Evolutionary conservation across 1,140 invertebrate species (phyloP), one percentile per base, ranked within the genome.

Genomic region (Paraescarpia echinospica): DNA sequence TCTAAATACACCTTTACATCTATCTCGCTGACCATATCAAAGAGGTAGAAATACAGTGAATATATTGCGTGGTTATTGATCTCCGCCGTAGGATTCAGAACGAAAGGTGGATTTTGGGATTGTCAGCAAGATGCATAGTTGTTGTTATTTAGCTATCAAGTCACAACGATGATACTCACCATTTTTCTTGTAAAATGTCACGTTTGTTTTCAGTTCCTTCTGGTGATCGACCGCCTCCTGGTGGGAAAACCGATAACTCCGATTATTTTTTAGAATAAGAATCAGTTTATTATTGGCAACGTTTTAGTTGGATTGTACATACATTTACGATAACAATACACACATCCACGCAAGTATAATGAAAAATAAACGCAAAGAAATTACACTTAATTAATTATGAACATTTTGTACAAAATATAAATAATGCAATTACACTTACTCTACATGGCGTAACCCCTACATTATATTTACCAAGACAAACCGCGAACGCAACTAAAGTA

Each of bases 121-220:
- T 12, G 41, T 41, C 41, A 41, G 41, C 12, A 41, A n/a, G n/a
- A n/a, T n/a, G n/a, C 12, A 41, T 41, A 4, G 41, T 12, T 41
- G 12, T 41, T 41, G 12, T 41, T 41, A 41, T 90, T n/a, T 90
- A 2, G 14, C 8, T n/a, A 90, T 33, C 34, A 90, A 41, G 90
- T 4, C 2, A n/a, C 34, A n/a, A 90, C 14, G 5, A 2, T 12
- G 90, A 31, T 90, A 90, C 90, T 41, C 96, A 98, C 98, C 98
- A 96, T 97, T 98, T 96, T 98, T 98, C 96, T 98, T 99, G 96
- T 99, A 99, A 96, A 99, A 98, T 94, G 98, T 98, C 93, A 99
- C 98, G 96, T 99, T 98, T 92, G 98, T 96, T 96, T 99, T 99
- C 92, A 99, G 97, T 96, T 99, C 98, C 93, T 97, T 97, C 96